phyloP scores from a whole-genome alignment of 2,113 vertebrate species.

The Mugil cephalus region DNA sequence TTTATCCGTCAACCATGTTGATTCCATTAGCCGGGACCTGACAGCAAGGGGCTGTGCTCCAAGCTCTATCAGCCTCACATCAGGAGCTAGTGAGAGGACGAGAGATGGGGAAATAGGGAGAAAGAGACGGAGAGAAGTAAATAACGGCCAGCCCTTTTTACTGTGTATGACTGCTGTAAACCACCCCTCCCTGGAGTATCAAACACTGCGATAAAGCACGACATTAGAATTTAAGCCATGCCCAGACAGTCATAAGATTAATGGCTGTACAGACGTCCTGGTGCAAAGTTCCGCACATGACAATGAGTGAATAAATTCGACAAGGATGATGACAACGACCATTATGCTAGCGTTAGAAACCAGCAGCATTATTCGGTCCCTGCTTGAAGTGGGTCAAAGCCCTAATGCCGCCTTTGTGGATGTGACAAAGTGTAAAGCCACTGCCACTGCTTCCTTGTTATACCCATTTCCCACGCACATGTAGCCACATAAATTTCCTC shows the following conservation, averaged over 20 bases:
- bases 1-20: conserved; percentile 80
- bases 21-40: conserved; percentile 74
- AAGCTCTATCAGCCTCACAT: conserved; percentile 71
- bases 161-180: conserved; percentile 29
- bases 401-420: conserved; percentile 73
- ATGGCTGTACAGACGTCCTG: conserved; percentile 18
- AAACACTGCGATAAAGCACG: not conserved
- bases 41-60: conserved; percentile 70
- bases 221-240: conserved; percentile 5
- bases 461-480: conserved; percentile 65
- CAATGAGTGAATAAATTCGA: conserved; percentile 47
- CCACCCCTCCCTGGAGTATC: not conserved
- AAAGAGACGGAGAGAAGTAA: conserved; percentile 50
- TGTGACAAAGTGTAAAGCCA: conserved; percentile 75
- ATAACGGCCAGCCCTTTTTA: conserved; percentile 29
- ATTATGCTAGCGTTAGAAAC: conserved; percentile 64
- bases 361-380: conserved; percentile 47
- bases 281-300: conserved; percentile 26
- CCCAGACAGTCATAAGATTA: conserved; percentile 43
- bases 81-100: conserved; percentile 51
- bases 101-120: conserved; percentile 51
- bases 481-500: conserved; percentile 73
- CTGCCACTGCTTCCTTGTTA: conserved; percentile 62
- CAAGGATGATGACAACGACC: conserved; percentile 49
- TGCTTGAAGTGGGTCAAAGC: conserved; percentile 66